A percentile compares a stretch with the other conserved stretches of the same genome.
Evolutionary conservation across 2,113 vertebrate species (phyloP).

Genomic region (Heliornis fulica): DNA sequence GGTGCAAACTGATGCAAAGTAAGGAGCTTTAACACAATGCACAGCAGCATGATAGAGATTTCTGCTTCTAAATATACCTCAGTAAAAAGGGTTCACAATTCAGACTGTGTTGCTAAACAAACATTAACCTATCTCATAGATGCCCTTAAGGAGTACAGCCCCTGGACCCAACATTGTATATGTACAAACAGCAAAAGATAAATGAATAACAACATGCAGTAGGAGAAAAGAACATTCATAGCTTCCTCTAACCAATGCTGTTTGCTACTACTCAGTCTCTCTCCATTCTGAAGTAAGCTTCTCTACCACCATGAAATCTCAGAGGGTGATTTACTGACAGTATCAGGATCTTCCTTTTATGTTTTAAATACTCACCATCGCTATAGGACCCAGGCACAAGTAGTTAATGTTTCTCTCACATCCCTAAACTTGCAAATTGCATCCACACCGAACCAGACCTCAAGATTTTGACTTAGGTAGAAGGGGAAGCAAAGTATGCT

Average conservation of each 20-base stretch:
- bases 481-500: neutral
- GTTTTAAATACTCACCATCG: neutral
- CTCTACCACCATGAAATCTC: neutral
- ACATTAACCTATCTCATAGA: neutral
- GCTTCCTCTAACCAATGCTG: neutral
- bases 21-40: neutral
- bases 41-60: neutral
- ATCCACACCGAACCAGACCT: neutral
- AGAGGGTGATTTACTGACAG: neutral
- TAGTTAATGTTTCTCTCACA: neutral
- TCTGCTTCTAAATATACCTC: neutral
- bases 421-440: neutral
- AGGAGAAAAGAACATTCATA: neutral
- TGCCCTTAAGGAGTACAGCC: neutral
- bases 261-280: neutral
- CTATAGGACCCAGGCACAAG: neutral
- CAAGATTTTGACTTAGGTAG: neutral
- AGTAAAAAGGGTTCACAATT: neutral
- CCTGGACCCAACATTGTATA: neutral
- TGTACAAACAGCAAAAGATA: neutral
- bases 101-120: neutral
- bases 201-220: neutral
- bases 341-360: neutral
- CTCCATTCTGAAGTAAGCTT: neutral
- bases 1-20: neutral